Evolutionary conservation across 2,113 vertebrate species (phyloP).

Genomic region (Oostethus manadensis): DNA sequence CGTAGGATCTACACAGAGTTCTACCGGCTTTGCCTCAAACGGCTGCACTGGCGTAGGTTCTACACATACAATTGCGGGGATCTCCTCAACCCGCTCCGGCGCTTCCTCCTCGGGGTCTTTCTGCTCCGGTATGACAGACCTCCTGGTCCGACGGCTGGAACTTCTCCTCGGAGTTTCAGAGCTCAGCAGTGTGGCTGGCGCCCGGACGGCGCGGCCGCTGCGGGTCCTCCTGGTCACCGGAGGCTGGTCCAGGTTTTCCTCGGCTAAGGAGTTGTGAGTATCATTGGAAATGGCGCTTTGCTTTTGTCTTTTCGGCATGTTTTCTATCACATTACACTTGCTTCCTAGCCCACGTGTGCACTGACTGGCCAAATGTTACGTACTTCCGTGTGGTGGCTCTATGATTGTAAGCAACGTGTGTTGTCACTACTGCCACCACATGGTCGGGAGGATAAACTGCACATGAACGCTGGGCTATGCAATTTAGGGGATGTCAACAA

Average conservation of each 20-base stretch:
- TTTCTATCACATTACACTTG: background rate
- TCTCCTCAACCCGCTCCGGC: slow-evolving; percentile 9
- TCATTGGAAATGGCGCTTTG: background rate
- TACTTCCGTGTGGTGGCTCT: slow-evolving; percentile 34
- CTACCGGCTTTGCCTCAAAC: background rate
- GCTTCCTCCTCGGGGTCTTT: slow-evolving; percentile 19
- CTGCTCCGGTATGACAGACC: slow-evolving; percentile 53
- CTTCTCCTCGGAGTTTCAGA: slow-evolving; percentile 35
- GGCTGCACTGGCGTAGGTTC: background rate
- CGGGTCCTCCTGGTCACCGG: slow-evolving; percentile 60
- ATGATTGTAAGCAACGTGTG: slow-evolving; percentile 3
- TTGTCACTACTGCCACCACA: background rate
- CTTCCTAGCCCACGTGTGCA: slow-evolving; percentile 41
- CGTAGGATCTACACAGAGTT: too few species aligned
- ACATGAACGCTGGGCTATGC: background rate
- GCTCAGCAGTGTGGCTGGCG: slow-evolving; percentile 37
- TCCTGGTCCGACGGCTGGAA: slow-evolving; percentile 57
- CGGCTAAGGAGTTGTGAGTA: background rate
- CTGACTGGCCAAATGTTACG: background rate
- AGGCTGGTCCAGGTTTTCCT: slow-evolving; percentile 25
- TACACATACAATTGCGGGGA: background rate
- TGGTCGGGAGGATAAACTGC: background rate
- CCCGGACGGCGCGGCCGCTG: slow-evolving; percentile 62
- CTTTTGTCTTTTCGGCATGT: slow-evolving; percentile 44
- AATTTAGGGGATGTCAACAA: too few species aligned